Evolutionary conservation across 2,113 vertebrate genomes (phyloP).

Genomic region (Salvelinus alpinus): DNA sequence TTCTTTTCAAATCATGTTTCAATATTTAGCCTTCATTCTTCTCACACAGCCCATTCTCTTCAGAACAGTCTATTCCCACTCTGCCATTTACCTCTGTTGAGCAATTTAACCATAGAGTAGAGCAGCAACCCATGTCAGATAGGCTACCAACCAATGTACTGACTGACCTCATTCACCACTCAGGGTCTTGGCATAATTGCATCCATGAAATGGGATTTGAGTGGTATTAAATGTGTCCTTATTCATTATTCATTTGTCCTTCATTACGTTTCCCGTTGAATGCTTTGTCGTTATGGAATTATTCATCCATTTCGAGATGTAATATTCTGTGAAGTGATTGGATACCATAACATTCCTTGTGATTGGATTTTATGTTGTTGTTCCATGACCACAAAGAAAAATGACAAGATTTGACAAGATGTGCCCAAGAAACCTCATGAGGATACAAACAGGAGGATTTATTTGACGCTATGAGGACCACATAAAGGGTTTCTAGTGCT

Average conservation of each 20-base stretch:
- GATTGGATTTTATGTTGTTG: background rate
- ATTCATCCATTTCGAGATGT: background rate
- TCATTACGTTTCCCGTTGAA: background rate
- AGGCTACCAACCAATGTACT: too few relatives aligned
- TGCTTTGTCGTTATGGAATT: background rate
- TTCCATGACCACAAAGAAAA: background rate
- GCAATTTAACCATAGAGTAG: background rate
- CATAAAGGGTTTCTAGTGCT: background rate
- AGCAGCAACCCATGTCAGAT: background rate
- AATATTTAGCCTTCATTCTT: background rate
- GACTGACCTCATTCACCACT: background rate
- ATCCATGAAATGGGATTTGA: conserved; percentile 19
- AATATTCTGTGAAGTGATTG: background rate
- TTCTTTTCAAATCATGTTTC: background rate
- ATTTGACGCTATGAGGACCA: background rate
- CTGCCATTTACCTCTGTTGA: background rate
- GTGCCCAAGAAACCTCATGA: background rate
- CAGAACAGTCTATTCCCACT: background rate
- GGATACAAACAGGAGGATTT: too few relatives aligned
- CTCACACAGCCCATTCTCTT: background rate
- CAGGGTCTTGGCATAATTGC: background rate
- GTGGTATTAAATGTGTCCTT: conserved; percentile 9
- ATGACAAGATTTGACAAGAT: too few relatives aligned
- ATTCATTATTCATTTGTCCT: conserved; percentile 15
- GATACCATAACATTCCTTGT: too few relatives aligned